Evolutionary conservation across 2,797 vertebrate genomes (phyloP), one percentile per base, ranked within the genome.

Genomic region (Siniperca obscura): DNA sequence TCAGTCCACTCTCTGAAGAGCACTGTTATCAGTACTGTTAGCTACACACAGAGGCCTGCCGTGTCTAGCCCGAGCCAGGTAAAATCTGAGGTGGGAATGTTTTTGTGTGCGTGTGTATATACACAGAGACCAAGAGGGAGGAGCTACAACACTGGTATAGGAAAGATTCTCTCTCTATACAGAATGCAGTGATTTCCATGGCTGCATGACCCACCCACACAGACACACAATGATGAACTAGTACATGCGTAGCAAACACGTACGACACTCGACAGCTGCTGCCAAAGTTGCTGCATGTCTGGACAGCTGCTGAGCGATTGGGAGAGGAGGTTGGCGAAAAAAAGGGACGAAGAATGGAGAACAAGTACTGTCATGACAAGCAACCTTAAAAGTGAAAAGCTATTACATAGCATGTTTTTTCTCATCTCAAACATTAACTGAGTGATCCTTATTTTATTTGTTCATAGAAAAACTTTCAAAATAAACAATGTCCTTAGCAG

Each of bases 231-330:
- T 30, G 81, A 82, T 66, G 81, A 79, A 80, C 74, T 38, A 25
- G 75, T 73, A 75, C 80, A 85, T 76, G 83, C 55, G 21, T 59
- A 67, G 80, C 78, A 25, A 72, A 82, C 55, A 68, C 34, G n/a
- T 70, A 75, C 66, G 70, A 22, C 38, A 50, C 57, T 83, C 44
- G 50, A 72, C 91, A 94, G 91, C 91, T 92, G 90, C 89, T 86
- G 87, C 84, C 82, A 89, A 84, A 82, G 84, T 71, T 79, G 27
- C 77, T 87, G 86, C 94, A 50, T 89, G 93, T 90, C 93, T 90
- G 89, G 86, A 90, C 94, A 95, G 93, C 92, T 94, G 94, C 89
- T 83, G 81, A 67, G 57, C 5, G 27, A 82, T 78, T 83, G 76
- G 89, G 82, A 81, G 77, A 76, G 72, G 55, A 80, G 61, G 68